phyloP scores from a whole-genome alignment of 2,888 invertebrate species.

The Apamea sordens region DNA sequence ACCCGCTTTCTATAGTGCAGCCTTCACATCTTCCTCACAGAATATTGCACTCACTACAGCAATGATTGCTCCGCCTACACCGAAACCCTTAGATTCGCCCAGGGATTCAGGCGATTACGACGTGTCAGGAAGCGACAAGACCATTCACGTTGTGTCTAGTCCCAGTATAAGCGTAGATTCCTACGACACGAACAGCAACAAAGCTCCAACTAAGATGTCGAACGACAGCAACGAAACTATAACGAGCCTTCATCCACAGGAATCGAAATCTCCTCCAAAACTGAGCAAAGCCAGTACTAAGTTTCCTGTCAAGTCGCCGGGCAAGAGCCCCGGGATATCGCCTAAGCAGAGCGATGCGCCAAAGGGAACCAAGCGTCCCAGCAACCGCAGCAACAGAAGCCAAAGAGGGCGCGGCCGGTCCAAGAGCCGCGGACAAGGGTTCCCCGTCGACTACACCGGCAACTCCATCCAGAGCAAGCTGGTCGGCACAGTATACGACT shows the following conservation, averaged over 20 bases:
- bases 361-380: conserved; percentile 82
- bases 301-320: conserved; percentile 92
- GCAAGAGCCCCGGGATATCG: conserved; percentile 92
- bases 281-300: conserved; percentile 91
- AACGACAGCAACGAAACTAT: conserved; percentile 83
- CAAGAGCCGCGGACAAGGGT: conserved; percentile 83
- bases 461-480: conserved; percentile 95
- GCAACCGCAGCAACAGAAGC: conserved; percentile 84
- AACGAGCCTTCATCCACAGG: conserved; percentile 76
- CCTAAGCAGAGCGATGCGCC: conserved; percentile 91
- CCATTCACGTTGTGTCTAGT: conserved; percentile 81
- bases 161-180: conserved; percentile 84
- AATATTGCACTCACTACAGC: conserved; percentile 95
- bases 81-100: conserved; percentile 86
- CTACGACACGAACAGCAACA: conserved; percentile 77
- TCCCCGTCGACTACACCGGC: conserved; percentile 87
- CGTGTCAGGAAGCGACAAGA: conserved; percentile 81
- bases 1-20: conserved; percentile 91
- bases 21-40: conserved; percentile 95
- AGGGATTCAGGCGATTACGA: conserved; percentile 81
- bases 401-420: conserved; percentile 88
- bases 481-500: conserved; percentile 96
- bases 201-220: conserved; percentile 80
- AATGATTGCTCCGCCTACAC: conserved; percentile 93
- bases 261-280: conserved; percentile 82